Conservation (phyloP, 2,113 vertebrate genomes). For the Dissostichus mawsoni region DNA sequence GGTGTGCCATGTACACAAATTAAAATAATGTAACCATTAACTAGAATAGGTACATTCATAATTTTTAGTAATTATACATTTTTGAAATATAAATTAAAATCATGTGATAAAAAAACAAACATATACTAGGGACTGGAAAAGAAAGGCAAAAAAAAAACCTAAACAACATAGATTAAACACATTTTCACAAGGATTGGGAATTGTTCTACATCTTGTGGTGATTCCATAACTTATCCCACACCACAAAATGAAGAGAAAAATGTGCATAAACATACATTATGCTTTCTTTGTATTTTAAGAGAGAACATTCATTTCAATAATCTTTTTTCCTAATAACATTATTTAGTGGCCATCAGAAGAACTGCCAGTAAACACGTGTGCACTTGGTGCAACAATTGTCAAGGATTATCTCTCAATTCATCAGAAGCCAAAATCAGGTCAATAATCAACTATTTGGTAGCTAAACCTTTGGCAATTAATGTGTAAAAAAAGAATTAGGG, state of each 20-base stretch:
- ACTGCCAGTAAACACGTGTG: not conserved
- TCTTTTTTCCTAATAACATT: not conserved
- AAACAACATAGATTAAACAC: no score
- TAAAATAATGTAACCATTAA: no score
- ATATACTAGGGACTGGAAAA: not conserved
- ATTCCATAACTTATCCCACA: not conserved
- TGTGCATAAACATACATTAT: not conserved
- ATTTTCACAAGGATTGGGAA: not conserved
- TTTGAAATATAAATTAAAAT: not conserved
- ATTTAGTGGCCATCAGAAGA: conserved; percentile 9
- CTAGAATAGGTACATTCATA: not conserved
- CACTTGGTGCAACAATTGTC: not conserved
- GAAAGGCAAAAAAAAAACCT: no score
- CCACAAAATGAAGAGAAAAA: not conserved
- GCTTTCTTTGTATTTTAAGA: not conserved
- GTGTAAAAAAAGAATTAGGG: no score
- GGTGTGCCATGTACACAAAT: no score
- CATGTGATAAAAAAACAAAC: not conserved
- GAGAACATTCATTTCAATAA: not conserved
- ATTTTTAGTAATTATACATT: not conserved
- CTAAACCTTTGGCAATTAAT: no score
- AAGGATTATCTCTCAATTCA: no score
- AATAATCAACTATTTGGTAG: not conserved
- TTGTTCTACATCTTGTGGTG: not conserved
- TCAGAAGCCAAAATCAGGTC: not conserved